Base-by-base conservation (phyloP, 2,888 invertebrate genomes). In the Aleiodes alternator region DNA sequence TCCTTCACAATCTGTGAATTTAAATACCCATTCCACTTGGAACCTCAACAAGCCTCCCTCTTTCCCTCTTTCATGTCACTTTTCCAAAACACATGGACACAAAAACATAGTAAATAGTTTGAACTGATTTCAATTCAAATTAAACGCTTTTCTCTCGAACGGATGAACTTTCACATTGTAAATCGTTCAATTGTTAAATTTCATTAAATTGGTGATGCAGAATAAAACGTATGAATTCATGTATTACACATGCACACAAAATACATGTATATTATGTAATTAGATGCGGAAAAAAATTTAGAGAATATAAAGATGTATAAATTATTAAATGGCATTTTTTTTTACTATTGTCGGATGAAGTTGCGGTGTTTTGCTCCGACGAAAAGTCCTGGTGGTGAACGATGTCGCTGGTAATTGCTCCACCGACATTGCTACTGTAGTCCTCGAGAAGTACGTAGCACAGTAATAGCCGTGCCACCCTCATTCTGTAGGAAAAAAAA, bases 391-490 rank as follows among this genome's bases (percentile, higher is more conserved):
- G 86, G 79, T 86, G 87, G 74, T 76, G 78, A 69, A 77, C 74
- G 59, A 75, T 78, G 84, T 85, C 85, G 81, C 85, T 86, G 79
- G 82, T 84, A 83, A 85, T 85, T 82, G 85, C 86, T 75, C 84
- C 85, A 78, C 85, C 84, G 79, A 85, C 83, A 82, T 85, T 85
- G 84, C 83, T 84, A 83, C 85, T 84, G 84, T 87, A 86, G 81
- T 86, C 86, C 85, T 86, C 85, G 83, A 87, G 85, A 84, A 87
- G 86, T 85, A 87, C 83, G 84, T 83, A 88, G 87, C 87, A 87
- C 84, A 88, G 83, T 85, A 88, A 87, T 85, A 87, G 83, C 86
- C 86, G 85, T 87, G 86, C 87, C 87, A 87, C 86, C 87, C 86
- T 86, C 87, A 88, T 88, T 84, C 87, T 88, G 82, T 55, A 6